phyloP scores from a whole-genome alignment of 2,797 vertebrate genomes.

The Naso thynnoides region DNA sequence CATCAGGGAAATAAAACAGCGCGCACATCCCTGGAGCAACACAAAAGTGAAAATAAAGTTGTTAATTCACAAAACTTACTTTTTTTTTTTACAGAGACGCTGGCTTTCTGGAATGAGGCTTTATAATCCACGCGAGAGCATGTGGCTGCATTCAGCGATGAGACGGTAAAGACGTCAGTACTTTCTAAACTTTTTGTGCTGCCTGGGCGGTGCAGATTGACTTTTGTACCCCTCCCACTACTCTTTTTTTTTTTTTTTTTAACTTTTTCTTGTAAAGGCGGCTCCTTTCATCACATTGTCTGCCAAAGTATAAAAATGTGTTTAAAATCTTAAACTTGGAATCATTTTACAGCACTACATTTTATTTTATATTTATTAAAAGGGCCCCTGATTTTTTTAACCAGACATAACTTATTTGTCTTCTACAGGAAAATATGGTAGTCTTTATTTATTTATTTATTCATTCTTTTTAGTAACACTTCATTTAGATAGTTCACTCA shows the following conservation, averaged over 20 bases:
- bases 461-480: neutral
- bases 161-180: constrained; percentile 39
- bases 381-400: too few species aligned
- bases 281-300: constrained; percentile 11
- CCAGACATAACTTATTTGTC: too few species aligned
- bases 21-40: neutral
- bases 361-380: neutral
- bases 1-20: neutral
- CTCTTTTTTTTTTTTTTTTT: neutral
- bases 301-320: neutral
- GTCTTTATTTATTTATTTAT: neutral
- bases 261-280: neutral
- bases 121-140: constrained; percentile 69
- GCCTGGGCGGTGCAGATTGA: constrained; percentile 68
- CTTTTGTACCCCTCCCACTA: constrained; percentile 66
- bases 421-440: neutral
- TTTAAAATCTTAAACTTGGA: neutral
- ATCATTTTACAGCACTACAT: neutral
- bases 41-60: constrained; percentile 9
- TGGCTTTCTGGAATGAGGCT: constrained; percentile 4
- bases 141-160: constrained; percentile 43
- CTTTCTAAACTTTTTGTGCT: constrained; percentile 70
- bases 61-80: constrained; percentile 64
- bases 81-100: neutral
- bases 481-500: too few species aligned